These are phyloP conservation scores for Centropus unirufus DNA, from an alignment of 2,113 vertebrate genomes.

Conservation along the genomic window DNA sequence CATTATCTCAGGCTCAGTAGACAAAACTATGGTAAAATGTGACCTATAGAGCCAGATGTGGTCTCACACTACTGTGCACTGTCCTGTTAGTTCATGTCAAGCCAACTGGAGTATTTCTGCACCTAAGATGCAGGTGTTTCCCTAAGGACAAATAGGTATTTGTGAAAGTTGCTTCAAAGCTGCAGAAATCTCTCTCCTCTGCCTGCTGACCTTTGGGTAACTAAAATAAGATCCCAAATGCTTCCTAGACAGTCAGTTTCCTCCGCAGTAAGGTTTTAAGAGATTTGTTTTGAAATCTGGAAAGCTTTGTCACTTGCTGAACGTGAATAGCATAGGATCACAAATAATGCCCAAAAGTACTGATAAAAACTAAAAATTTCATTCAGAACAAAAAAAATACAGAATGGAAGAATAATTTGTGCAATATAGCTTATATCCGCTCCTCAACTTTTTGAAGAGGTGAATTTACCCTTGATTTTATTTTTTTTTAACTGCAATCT, in stretches of 20 bases:
- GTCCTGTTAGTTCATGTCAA: not conserved
- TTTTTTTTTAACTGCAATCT: not conserved
- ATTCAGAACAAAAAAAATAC: not conserved
- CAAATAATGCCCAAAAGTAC: not conserved
- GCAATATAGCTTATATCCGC: not conserved
- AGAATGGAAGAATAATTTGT: not conserved
- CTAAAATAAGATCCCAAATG: not conserved
- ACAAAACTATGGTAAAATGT: not conserved
- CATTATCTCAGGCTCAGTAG: not conserved
- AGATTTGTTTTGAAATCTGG: not conserved
- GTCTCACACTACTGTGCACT: not conserved
- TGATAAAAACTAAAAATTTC: not conserved
- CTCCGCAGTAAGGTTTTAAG: not conserved
- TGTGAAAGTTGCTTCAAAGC: not conserved
- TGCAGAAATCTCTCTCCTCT: not conserved
- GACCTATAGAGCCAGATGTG: not conserved
- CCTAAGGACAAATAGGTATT: not conserved
- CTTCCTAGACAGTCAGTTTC: not conserved
- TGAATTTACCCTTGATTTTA: not conserved
- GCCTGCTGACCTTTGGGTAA: not conserved
- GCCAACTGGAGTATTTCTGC: not conserved
- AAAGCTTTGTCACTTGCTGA: not conserved
- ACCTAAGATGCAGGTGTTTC: not conserved
- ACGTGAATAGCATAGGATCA: not conserved
- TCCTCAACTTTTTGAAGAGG: not conserved